Percentiles rank a stretch among this genome's conserved stretches.
These are phyloP conservation scores for Leguminivora glycinivorella DNA, from an alignment of 1,140 invertebrate species.

Conservation along the genomic window DNA sequence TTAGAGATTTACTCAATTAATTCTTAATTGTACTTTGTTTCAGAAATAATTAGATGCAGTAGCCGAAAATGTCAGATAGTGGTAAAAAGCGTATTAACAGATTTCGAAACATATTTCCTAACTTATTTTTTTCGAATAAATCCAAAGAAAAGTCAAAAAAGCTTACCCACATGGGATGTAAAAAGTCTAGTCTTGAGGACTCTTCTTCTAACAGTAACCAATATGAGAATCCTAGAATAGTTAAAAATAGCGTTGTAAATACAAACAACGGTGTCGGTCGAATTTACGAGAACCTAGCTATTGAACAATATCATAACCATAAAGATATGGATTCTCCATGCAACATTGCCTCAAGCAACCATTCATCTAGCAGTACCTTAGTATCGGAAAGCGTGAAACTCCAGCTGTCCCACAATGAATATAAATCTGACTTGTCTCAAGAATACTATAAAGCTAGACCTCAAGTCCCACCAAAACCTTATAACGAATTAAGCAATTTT, in stretches of 20 bases:
- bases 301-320: constrained; percentile 35
- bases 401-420: background rate
- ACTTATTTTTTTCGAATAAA: constrained; percentile 60
- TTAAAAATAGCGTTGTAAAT: constrained; percentile 20
- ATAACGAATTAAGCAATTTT: constrained; percentile 44
- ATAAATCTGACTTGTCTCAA: background rate
- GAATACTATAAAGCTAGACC: constrained; percentile 49
- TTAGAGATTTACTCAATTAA: background rate
- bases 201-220: constrained; percentile 47
- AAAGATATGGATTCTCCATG: constrained; percentile 40
- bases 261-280: constrained; percentile 46
- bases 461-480: constrained; percentile 65
- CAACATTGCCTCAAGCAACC: constrained; percentile 48
- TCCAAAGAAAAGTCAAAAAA: constrained; percentile 53
- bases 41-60: background rate
- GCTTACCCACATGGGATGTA: constrained; percentile 37
- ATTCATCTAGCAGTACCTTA: constrained; percentile 67
- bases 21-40: constrained; percentile 4
- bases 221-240: constrained; percentile 56
- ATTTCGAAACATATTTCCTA: constrained; percentile 67
- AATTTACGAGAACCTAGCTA: constrained; percentile 68
- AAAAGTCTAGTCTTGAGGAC: constrained; percentile 37
- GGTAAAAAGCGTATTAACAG: constrained; percentile 60
- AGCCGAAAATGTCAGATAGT: constrained; percentile 53
- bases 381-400: constrained; percentile 63